These are phyloP conservation scores for Esox masquinongy DNA, from an alignment of 2,797 vertebrate species.

Conservation along the genomic window DNA sequence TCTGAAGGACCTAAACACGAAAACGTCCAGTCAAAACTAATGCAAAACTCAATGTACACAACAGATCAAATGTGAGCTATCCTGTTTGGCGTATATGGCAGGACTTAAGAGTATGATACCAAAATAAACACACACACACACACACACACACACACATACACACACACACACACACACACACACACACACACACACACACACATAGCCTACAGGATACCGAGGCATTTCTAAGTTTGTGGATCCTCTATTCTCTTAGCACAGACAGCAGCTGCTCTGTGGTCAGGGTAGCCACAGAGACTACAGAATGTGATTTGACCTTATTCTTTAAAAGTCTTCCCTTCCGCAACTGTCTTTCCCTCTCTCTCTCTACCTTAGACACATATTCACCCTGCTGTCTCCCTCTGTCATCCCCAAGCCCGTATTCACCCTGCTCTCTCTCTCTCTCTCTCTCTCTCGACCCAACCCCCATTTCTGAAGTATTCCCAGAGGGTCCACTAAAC, in stretches of 20 bases:
- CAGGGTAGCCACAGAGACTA: slow-evolving; percentile 32
- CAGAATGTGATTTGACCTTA: slow-evolving; percentile 67
- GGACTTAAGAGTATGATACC: not conserved
- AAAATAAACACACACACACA: slow-evolving; percentile 25
- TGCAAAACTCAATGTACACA: not conserved
- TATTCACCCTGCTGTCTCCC: no score
- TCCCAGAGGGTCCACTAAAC: slow-evolving; percentile 31
- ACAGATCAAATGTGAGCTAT: not conserved
- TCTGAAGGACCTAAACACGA: not conserved
- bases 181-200: slow-evolving; percentile 26
- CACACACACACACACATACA: slow-evolving; percentile 29
- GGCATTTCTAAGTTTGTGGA: slow-evolving; percentile 56
- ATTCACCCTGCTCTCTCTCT: slow-evolving; percentile 36
- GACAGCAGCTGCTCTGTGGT: slow-evolving; percentile 64
- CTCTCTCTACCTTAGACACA: not conserved
- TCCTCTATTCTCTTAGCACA: slow-evolving; percentile 55
- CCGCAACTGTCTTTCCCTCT: slow-evolving; percentile 6
- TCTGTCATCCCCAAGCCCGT: not conserved
- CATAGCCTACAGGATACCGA: slow-evolving; percentile 31
- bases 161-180: slow-evolving; percentile 20
- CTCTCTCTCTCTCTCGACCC: slow-evolving; percentile 16
- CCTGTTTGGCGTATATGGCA: not conserved
- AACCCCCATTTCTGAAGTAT: slow-evolving; percentile 34
- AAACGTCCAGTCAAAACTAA: not conserved
- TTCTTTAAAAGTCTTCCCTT: slow-evolving; percentile 50